These are phyloP conservation scores for Saccostrea cuccullata DNA, from an alignment of 1,140 invertebrate genomes.

Conservation along the genomic window DNA sequence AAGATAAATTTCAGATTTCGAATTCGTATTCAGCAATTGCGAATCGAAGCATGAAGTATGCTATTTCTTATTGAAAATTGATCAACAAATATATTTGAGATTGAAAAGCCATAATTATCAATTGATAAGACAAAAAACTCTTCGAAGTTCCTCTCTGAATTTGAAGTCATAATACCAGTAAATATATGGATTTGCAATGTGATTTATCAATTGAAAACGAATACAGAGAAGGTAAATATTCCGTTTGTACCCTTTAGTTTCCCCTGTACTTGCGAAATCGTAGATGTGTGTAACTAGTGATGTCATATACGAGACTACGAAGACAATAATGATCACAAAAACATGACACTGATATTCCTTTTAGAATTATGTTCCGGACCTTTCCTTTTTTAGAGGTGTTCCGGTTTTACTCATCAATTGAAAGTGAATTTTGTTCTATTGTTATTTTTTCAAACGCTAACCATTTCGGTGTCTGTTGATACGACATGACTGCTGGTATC, in stretches of 20 bases:
- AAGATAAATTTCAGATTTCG: too few relatives aligned
- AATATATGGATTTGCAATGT: not conserved
- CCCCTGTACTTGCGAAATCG: not conserved
- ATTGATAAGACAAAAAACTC: not conserved
- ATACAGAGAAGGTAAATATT: not conserved
- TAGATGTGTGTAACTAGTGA: not conserved
- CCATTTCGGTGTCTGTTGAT: not conserved
- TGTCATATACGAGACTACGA: not conserved
- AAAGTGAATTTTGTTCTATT: not conserved
- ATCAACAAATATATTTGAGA: too few relatives aligned
- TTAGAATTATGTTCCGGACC: not conserved
- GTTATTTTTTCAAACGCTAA: not conserved
- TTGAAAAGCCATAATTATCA: not conserved
- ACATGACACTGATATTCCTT: conserved; percentile 3
- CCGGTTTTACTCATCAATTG: not conserved
- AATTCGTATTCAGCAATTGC: too few relatives aligned
- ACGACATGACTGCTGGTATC: not conserved
- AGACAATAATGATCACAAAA: not conserved
- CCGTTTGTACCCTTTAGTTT: not conserved
- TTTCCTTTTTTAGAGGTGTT: too few relatives aligned
- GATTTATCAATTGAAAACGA: not conserved
- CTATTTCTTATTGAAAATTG: too few relatives aligned
- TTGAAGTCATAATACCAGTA: not conserved
- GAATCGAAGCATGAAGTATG: too few relatives aligned
- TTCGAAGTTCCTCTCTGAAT: not conserved